Percentiles rank a stretch among this genome's conserved stretches.
Conservation (phyloP, 2,797 vertebrate species). For the Enteromius argenteus region DNA sequence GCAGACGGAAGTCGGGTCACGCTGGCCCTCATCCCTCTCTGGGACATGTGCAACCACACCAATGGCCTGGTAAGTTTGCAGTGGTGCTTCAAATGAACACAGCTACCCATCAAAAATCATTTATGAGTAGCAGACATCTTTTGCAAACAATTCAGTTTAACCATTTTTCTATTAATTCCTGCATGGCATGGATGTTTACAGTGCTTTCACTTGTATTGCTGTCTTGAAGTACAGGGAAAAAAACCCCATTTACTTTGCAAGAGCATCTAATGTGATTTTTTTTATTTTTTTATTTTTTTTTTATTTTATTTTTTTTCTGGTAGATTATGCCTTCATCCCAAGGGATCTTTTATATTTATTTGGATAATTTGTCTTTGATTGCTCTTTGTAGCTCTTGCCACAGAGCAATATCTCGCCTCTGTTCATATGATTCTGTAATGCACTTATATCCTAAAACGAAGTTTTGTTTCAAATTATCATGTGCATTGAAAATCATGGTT, state of each 20-base stretch:
- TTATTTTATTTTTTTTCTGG: background rate
- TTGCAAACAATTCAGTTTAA: background rate
- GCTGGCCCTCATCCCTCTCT: slow-evolving; percentile 94
- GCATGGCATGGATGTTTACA: background rate
- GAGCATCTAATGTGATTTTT: slow-evolving; percentile 16
- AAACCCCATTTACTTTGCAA: background rate
- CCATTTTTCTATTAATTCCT: background rate
- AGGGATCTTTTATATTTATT: slow-evolving; percentile 60
- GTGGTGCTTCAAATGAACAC: background rate
- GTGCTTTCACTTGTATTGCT: slow-evolving; percentile 16
- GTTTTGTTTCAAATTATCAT: slow-evolving; percentile 59
- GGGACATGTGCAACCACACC: slow-evolving; percentile 99
- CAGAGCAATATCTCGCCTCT: slow-evolving; percentile 63
- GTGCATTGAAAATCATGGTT: slow-evolving; percentile 58
- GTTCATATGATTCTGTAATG: slow-evolving; percentile 54
- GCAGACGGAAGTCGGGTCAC: slow-evolving; percentile 95
- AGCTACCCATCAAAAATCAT: background rate
- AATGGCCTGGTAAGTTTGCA: slow-evolving; percentile 89
- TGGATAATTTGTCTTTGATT: slow-evolving; percentile 67
- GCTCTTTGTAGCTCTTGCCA: slow-evolving; percentile 61
- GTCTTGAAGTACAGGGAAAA: background rate
- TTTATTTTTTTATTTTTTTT: background rate
- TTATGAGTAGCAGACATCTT: background rate
- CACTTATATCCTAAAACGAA: slow-evolving; percentile 54
- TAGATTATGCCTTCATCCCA: slow-evolving; percentile 56